A percentile compares a stretch with the other conserved stretches of the same genome.
Evolutionary conservation across 2,888 invertebrate genomes (phyloP).

Genomic region (Geophilus truncorum): DNA sequence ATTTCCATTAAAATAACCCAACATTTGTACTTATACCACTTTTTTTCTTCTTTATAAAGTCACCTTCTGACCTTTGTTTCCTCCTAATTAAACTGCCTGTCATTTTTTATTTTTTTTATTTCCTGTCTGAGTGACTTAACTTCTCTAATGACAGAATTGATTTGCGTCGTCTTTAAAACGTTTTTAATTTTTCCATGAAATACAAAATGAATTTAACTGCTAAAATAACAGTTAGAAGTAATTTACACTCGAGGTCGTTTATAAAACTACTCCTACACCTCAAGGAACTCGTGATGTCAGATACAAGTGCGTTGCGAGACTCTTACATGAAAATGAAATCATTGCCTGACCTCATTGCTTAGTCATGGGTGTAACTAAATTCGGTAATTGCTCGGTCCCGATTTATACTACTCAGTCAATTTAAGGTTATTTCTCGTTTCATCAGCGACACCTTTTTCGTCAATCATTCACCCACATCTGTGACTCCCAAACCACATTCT

Average conservation of each 20-base stretch:
- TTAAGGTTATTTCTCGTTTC: neutral
- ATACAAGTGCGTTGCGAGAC: neutral
- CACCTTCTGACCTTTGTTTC: neutral
- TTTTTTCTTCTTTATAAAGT: neutral
- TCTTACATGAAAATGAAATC: neutral
- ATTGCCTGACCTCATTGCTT: neutral
- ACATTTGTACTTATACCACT: neutral
- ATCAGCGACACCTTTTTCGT: neutral
- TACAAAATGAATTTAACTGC: neutral
- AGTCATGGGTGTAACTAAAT: neutral
- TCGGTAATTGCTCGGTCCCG: neutral
- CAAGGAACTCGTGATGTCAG: neutral
- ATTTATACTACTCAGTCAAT: neutral
- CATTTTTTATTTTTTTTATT: neutral
- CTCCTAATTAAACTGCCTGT: neutral
- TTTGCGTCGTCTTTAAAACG: no score
- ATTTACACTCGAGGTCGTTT: neutral
- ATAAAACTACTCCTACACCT: neutral
- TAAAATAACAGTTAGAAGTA: neutral
- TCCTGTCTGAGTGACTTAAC: neutral
- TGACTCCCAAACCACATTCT: neutral
- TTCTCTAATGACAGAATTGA: neutral
- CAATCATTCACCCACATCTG: constrained; percentile 17
- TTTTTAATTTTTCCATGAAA: neutral
- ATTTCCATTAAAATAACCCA: neutral